Evolutionary conservation across 2,113 vertebrate genomes (phyloP), one percentile per base, ranked within the genome.

Genomic region (Noturus placidus): DNA sequence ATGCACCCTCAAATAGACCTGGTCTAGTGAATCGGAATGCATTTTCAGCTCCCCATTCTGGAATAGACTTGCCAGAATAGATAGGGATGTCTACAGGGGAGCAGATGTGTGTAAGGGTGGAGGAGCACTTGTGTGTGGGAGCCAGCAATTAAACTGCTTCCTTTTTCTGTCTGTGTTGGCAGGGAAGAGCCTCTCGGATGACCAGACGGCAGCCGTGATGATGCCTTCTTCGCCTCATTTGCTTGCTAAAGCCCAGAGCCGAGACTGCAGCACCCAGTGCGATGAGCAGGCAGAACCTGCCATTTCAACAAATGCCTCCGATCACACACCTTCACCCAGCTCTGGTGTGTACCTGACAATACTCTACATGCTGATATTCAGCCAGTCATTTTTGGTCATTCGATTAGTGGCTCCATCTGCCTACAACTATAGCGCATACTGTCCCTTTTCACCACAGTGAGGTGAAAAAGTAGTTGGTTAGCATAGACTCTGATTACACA

Each of bases 241-340:
- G 78, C 92, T 94, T 19, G 70, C 94, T 86, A 95, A 94, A 91
- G 92, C 92, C 0, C 91, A 93, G 67, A 97, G 96, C 90, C 94
- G 95, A 91, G 97, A 98, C 8, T 95, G 95, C 83, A 95, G 96
- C 92, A 98, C 97, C 0, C 98, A 98, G 88, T 97, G 97, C 0
- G 97, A 99, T 0, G 90, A 91, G n/a, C 57, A 86, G 0, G 94
- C 89, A 20, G 92, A 93, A 70, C n/a, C 78, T 0, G 1, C 70
- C 52, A 56, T 50, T 80, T 67, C 83, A 70, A 59, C 70, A 8
- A 87, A 89, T 78, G 82, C 72, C 1, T 42, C 74, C 10, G 91
- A 92, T 38, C 46, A 22, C 7, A 84, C 69, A 19, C 80, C 86
- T 50, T 87, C 86, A 59, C 78, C 86, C 63, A 5, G 65, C 59